Evolutionary conservation across 2,888 invertebrate species (phyloP), one percentile per base, ranked within the genome.

Genomic region (Itoplectis maculator): DNA sequence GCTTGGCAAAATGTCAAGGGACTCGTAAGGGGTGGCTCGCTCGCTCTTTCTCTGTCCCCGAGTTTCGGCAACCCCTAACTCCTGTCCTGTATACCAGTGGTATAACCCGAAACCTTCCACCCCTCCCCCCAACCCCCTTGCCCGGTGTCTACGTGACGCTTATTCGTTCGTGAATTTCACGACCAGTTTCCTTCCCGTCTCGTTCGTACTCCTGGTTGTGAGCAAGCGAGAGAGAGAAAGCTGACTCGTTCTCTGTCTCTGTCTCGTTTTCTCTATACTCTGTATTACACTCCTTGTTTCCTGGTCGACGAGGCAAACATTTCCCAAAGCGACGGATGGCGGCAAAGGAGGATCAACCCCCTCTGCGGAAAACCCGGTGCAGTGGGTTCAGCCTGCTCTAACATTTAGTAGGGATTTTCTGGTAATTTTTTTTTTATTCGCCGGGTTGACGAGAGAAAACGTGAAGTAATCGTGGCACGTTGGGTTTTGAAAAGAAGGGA

Each of bases 1-100:
- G 90, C 88, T 90, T 90, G 90, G 90, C 90, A 89, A 88, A 90
- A 91, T 89, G 89, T 91, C 90, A 90, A 91, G 90, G 90, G 91
- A 89, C 87, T 89, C 88, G 89, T 88, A 89, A 88, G 89, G 88
- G n/a, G 86, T 84, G 86, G 82, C 54, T 56, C 45, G 23, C 51
- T 51, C 69, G 4, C n/a, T 47, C n/a, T 56, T n/a, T 68, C 56
- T 47, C 37, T 9, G 42, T 79, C 75, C n/a, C 78, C 79, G 85
- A 85, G 84, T 85, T 88, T 87, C 83, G 79, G 80, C 76, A 61
- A 65, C 72, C 70, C 75, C 75, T 54, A 68, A 76, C 80, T 83
- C 69, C 56, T 13, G 13, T 7, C n/a, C n/a, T 69, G 40, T 69
- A 73, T 83, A 69, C 66, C 42, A 79, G 68, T 56, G 35, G 77